Conservation (phyloP, 1,140 invertebrate species). For the Ectropis grisescens region DNA sequence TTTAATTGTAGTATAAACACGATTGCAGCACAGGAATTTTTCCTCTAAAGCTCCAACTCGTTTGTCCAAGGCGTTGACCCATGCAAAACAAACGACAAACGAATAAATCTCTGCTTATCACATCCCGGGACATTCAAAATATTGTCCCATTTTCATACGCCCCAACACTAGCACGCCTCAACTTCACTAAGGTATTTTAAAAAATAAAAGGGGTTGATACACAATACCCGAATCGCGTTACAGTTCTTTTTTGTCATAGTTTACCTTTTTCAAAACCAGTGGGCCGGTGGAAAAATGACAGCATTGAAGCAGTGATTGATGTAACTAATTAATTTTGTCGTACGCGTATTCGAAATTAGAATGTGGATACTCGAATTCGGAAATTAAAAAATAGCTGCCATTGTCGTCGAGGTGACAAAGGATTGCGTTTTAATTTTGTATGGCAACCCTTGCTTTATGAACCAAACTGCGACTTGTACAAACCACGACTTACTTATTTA, state of each 20-base stretch:
- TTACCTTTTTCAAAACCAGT: constrained; percentile 45
- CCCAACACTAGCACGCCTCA: constrained; percentile 19
- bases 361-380: constrained; percentile 41
- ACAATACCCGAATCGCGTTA: constrained; percentile 59
- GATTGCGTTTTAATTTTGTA: constrained; percentile 9
- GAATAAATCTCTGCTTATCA: constrained; percentile 16
- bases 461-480: too few species aligned
- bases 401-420: constrained; percentile 15
- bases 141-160: constrained; percentile 37
- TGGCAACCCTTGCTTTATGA: too few species aligned
- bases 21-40: too few species aligned
- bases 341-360: constrained; percentile 34
- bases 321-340: constrained; percentile 66
- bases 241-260: constrained; percentile 39
- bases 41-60: too few species aligned
- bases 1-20: too few species aligned
- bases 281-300: constrained; percentile 39
- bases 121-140: constrained; percentile 29
- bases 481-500: too few species aligned
- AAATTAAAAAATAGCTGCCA: constrained; percentile 34
- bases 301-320: constrained; percentile 58
- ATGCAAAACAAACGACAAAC: too few species aligned
- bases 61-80: too few species aligned
- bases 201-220: constrained; percentile 38
- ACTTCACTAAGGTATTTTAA: constrained; percentile 25